phyloP scores from a whole-genome alignment of 2,113 vertebrate genomes.

The Herpailurus yagouaroundi region DNA sequence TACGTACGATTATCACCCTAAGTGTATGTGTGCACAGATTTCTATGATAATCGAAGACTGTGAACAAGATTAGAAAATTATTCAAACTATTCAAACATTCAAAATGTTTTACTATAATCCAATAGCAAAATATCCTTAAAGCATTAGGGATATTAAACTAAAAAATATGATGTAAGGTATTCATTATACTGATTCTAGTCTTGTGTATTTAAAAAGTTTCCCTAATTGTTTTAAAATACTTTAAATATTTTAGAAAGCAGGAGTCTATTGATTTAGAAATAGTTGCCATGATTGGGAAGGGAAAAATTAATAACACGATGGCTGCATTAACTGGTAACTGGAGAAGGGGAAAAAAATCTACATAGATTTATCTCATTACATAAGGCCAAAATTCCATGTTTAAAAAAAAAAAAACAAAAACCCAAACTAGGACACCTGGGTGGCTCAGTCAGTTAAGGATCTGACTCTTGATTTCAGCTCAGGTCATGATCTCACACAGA shows the following conservation, averaged over 20 bases:
- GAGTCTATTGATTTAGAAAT: background rate
- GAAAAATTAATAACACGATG: background rate
- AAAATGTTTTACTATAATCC: background rate
- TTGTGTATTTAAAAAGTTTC: background rate
- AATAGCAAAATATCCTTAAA: background rate
- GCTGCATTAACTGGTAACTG: background rate
- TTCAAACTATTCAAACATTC: background rate
- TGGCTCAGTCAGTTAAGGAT: too few species aligned
- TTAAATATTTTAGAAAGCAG: background rate
- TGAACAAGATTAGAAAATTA: background rate
- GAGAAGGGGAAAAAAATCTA: background rate
- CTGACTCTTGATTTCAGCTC: too few species aligned
- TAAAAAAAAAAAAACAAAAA: background rate
- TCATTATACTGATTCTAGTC: background rate
- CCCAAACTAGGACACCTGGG: background rate
- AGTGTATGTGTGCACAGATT: background rate
- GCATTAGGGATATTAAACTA: background rate
- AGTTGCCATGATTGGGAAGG: background rate
- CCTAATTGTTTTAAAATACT: background rate
- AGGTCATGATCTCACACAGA: too few species aligned
- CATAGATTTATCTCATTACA: background rate
- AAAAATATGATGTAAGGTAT: background rate
- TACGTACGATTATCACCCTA: background rate
- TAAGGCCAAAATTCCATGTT: background rate
- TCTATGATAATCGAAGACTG: background rate